These are phyloP conservation scores for Poecilus cupreus DNA, from an alignment of 2,888 invertebrate species.

Conservation along the genomic window DNA sequence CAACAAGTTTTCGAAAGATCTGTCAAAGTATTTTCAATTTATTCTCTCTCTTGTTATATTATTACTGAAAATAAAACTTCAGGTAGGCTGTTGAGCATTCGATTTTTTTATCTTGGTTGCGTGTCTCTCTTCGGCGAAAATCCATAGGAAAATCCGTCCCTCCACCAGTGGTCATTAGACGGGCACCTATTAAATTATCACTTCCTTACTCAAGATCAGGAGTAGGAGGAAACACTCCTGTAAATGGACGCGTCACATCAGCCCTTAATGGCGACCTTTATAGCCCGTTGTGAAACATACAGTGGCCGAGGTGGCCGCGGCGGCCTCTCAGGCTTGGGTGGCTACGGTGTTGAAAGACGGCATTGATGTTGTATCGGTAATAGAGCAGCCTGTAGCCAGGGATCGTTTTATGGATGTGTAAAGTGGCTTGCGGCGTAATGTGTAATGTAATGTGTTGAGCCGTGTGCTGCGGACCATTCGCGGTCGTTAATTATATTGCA, in stretches of 20 bases:
- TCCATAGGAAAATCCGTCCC: too few relatives aligned
- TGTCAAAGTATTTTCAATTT: too few relatives aligned
- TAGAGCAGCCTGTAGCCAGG: background rate
- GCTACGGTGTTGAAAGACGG: background rate
- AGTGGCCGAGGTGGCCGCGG: background rate
- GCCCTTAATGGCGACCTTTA: background rate
- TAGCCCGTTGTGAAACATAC: background rate
- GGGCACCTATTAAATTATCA: slow-evolving; percentile 22
- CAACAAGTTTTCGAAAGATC: too few relatives aligned
- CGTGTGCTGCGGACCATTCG: background rate
- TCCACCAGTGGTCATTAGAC: background rate
- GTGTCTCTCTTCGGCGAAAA: too few relatives aligned
- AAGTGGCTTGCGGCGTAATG: slow-evolving; percentile 1
- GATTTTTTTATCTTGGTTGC: too few relatives aligned
- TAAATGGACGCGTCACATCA: background rate
- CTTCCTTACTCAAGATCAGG: background rate
- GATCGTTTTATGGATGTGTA: slow-evolving; percentile 6
- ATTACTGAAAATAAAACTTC: too few relatives aligned
- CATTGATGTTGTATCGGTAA: background rate
- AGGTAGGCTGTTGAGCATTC: too few relatives aligned
- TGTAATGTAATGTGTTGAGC: slow-evolving; percentile 4
- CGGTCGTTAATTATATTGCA: too few relatives aligned
- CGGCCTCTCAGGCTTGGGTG: background rate
- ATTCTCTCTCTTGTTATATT: too few relatives aligned
- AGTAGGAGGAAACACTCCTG: background rate